Evolutionary conservation across 2,888 invertebrate species (phyloP).

Genomic region (Miltochrista miniata): DNA sequence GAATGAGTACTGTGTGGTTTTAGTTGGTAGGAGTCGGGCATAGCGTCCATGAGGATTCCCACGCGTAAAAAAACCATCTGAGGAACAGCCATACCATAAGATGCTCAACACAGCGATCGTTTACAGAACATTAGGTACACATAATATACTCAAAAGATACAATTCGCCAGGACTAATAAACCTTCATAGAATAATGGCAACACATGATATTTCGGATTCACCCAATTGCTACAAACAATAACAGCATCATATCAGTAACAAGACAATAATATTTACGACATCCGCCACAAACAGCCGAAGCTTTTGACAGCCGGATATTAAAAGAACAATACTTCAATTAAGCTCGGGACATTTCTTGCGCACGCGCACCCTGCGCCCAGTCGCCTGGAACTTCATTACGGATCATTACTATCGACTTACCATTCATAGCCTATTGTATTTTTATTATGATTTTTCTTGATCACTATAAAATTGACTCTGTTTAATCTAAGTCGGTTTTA

Average conservation of each 20-base stretch:
- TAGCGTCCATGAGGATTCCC: too few species aligned
- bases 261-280: constrained; percentile 4
- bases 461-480: constrained; percentile 19
- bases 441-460: constrained; percentile 40
- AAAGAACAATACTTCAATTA: constrained; percentile 48
- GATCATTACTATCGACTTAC: constrained; percentile 34
- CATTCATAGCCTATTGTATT: constrained; percentile 51
- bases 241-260: neutral
- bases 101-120: too few species aligned
- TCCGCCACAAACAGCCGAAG: constrained; percentile 23
- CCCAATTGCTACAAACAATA: neutral
- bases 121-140: too few species aligned
- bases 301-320: constrained; percentile 41
- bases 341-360: constrained; percentile 38
- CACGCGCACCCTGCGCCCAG: constrained; percentile 35
- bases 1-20: too few species aligned
- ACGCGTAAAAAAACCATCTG: too few species aligned
- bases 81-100: too few species aligned
- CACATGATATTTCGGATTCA: neutral
- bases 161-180: too few species aligned
- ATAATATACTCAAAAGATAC: too few species aligned
- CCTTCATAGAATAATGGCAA: neutral
- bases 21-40: too few species aligned
- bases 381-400: constrained; percentile 35
- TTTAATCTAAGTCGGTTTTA: too few species aligned